phyloP scores from a whole-genome alignment of 2,113 vertebrate genomes.

The Cathartes aura region DNA sequence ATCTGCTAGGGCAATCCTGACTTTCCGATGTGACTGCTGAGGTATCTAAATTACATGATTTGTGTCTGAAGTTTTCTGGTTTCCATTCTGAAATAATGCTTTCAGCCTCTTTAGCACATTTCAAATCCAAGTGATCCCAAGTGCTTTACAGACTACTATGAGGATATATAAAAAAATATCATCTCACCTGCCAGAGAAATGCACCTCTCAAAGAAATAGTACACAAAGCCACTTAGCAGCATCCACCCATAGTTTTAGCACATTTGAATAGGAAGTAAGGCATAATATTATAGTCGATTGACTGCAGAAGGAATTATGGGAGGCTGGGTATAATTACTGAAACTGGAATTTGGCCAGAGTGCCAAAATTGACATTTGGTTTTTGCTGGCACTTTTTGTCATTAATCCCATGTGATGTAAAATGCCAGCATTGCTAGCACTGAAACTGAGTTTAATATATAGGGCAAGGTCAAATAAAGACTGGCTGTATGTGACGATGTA shows the following conservation, averaged over 20 bases:
- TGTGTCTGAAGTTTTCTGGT: background rate
- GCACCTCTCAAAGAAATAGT: background rate
- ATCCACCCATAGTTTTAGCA: background rate
- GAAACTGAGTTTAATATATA: background rate
- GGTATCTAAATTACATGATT: background rate
- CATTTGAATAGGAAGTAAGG: background rate
- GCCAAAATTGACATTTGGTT: background rate
- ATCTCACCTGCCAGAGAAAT: background rate
- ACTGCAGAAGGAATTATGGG: background rate
- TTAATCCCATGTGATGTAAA: background rate
- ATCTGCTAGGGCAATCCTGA: background rate
- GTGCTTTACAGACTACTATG: background rate
- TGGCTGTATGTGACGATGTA: background rate
- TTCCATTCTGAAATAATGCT: background rate
- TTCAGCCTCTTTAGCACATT: background rate
- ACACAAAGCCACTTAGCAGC: background rate
- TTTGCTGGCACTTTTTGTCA: background rate
- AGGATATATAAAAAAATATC: background rate
- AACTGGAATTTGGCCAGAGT: background rate
- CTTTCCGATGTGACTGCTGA: rapidly evolving
- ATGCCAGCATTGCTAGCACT: background rate
- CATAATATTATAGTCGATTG: background rate
- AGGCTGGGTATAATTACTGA: background rate
- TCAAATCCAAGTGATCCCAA: background rate
- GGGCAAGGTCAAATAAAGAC: background rate